Percentiles rank a stretch among this genome's conserved stretches.
Evolutionary conservation across 1,140 invertebrate species (phyloP).

Genomic region (Xylocopa sonorina): DNA sequence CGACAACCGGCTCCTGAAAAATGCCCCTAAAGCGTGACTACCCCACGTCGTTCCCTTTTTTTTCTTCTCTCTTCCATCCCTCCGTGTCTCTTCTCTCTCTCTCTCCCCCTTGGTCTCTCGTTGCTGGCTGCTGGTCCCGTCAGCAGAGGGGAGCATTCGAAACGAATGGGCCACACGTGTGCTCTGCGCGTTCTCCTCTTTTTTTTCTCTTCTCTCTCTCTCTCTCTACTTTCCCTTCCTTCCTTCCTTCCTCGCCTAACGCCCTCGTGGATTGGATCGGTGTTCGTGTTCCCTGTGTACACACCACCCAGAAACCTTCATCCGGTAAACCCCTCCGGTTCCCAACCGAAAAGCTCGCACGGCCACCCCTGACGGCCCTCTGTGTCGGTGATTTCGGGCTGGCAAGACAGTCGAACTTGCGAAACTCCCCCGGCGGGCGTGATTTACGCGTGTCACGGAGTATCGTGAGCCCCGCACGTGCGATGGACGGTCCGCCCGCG

Average conservation of each 20-base stretch:
- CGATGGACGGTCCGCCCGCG: slow-evolving; percentile 56
- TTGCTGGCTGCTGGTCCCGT: slow-evolving; percentile 16
- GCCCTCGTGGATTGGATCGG: background rate
- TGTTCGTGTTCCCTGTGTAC: slow-evolving; percentile 10
- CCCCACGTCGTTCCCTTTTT: slow-evolving; percentile 40
- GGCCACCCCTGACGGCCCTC: slow-evolving; percentile 1
- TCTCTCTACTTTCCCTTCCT: slow-evolving; percentile 21
- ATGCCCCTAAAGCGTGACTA: slow-evolving; percentile 64
- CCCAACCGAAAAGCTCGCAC: no score
- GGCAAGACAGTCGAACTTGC: slow-evolving; percentile 59
- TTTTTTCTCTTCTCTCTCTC: slow-evolving; percentile 10
- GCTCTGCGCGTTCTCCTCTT: slow-evolving; percentile 50
- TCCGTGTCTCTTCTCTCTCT: no score
- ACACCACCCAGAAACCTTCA: background rate
- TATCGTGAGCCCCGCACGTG: slow-evolving; percentile 60
- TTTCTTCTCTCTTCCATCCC: slow-evolving; percentile 14
- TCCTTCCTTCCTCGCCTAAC: slow-evolving; percentile 24
- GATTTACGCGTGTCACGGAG: slow-evolving; percentile 67
- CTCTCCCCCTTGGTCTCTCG: no score
- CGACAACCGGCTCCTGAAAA: slow-evolving; percentile 64
- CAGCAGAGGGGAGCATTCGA: slow-evolving; percentile 49
- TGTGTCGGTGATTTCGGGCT: slow-evolving; percentile 60
- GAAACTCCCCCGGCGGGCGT: slow-evolving; percentile 48
- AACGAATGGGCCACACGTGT: slow-evolving; percentile 67
- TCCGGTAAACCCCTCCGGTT: background rate